Percentiles rank a stretch among this genome's conserved stretches.
Conservation (phyloP, 2,797 vertebrate species). For the Danio kyathit region DNA sequence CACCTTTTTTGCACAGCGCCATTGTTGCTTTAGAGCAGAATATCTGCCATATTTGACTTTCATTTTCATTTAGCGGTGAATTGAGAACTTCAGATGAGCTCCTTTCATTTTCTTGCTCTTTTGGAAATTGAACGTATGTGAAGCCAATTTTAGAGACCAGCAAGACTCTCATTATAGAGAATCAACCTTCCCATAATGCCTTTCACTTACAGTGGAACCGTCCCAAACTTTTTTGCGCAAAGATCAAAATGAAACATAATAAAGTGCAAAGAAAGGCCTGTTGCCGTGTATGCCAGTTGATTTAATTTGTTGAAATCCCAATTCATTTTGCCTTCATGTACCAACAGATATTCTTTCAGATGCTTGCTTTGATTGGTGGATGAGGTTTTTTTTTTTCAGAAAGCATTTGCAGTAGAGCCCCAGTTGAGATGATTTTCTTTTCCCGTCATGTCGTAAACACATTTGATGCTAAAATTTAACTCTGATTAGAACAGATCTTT, state of each 20-base stretch:
- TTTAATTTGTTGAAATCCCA: conserved; percentile 9
- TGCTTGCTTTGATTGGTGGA: conserved; percentile 29
- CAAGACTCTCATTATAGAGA: conserved; percentile 33
- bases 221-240: neutral
- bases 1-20: neutral
- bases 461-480: conserved; percentile 41
- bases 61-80: conserved; percentile 40
- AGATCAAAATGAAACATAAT: conserved; percentile 26
- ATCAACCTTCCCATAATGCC: conserved; percentile 38
- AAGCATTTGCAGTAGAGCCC: neutral
- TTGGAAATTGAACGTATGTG: conserved; percentile 28
- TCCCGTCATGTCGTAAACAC: conserved; percentile 8
- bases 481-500: conserved; percentile 55
- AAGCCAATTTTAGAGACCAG: conserved; percentile 37
- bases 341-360: conserved; percentile 13
- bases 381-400: neutral
- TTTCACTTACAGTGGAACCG: conserved; percentile 16
- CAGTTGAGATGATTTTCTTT: conserved; percentile 4
- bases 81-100: conserved; percentile 41
- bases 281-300: neutral
- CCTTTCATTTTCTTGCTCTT: conserved; percentile 39
- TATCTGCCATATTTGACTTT: conserved; percentile 37
- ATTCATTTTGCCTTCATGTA: conserved; percentile 19
- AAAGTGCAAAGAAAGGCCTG: conserved; percentile 10
- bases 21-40: conserved; percentile 12